phyloP scores from a whole-genome alignment of 1,140 invertebrate genomes.

The Venturia canescens region DNA sequence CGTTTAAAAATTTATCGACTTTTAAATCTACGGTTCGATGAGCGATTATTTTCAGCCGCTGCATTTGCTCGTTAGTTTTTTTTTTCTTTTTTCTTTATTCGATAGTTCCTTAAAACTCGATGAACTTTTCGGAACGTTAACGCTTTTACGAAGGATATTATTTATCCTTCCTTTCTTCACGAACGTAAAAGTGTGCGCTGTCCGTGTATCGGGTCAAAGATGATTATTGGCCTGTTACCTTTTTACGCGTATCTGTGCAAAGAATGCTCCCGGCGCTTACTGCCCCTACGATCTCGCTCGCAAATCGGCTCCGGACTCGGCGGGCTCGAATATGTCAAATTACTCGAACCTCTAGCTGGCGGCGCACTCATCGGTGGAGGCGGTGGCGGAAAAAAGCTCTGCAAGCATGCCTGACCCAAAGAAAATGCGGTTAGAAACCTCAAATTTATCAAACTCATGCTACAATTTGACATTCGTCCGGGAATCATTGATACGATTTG shows the following conservation, averaged over 20 bases:
- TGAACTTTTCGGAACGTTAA: neutral
- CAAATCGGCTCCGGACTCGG: conserved; percentile 75
- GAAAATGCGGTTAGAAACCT: conserved; percentile 9
- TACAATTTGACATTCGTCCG: too few species aligned
- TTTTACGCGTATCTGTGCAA: conserved; percentile 75
- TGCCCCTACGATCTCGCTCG: conserved; percentile 71
- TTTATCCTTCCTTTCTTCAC: neutral
- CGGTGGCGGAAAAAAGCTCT: conserved; percentile 76
- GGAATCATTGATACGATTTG: too few species aligned
- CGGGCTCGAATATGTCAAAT: conserved; percentile 74
- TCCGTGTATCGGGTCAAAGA: neutral
- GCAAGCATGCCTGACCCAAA: conserved; percentile 73
- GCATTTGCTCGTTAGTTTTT: neutral
- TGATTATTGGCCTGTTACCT: conserved; percentile 30
- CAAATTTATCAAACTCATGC: neutral
- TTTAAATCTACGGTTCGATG: conserved; percentile 37
- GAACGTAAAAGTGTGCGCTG: neutral
- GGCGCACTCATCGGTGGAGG: conserved; percentile 74
- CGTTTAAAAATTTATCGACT: neutral
- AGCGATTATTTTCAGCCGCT: neutral
- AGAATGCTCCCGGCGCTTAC: conserved; percentile 74
- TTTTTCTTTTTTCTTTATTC: neutral
- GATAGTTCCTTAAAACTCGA: neutral
- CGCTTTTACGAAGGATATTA: conserved; percentile 14
- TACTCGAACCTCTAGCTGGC: conserved; percentile 71